A percentile compares a stretch with the other conserved stretches of the same genome.
phyloP scores from a whole-genome alignment of 2,797 vertebrate genomes.

The Triplophysa yarkandensis region DNA sequence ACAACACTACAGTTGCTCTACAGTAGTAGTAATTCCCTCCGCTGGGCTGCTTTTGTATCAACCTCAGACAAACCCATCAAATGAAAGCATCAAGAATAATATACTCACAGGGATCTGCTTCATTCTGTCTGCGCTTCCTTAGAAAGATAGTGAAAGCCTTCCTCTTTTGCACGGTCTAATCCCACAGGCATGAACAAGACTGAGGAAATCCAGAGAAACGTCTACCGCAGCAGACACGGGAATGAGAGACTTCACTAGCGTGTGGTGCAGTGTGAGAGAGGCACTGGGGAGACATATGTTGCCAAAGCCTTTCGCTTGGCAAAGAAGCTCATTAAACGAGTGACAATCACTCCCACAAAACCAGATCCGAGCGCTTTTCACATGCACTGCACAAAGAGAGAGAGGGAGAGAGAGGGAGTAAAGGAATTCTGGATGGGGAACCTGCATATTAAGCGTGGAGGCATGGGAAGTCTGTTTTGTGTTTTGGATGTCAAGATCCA shows the following conservation, averaged over 20 bases:
- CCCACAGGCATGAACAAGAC: slow-evolving; percentile 54
- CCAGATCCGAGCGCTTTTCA: slow-evolving; percentile 78
- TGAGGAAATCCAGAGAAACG: slow-evolving; percentile 51
- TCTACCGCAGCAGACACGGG: slow-evolving; percentile 33
- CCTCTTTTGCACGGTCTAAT: slow-evolving; percentile 60
- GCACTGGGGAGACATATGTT: slow-evolving; percentile 74
- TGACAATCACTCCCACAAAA: slow-evolving; percentile 83
- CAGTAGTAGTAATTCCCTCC: slow-evolving; percentile 36
- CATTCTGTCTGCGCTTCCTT: slow-evolving; percentile 57
- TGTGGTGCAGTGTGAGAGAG: slow-evolving; percentile 41
- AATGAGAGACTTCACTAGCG: slow-evolving; percentile 30
- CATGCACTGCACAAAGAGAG: slow-evolving; percentile 58
- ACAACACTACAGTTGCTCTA: slow-evolving; percentile 24
- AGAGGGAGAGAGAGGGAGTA: slow-evolving; percentile 38
- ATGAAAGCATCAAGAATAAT: slow-evolving; percentile 22
- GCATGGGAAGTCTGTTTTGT: slow-evolving; percentile 23
- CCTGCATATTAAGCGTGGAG: slow-evolving; percentile 38
- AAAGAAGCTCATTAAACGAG: slow-evolving; percentile 81
- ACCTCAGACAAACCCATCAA: slow-evolving; percentile 33
- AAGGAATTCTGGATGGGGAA: slow-evolving; percentile 68
- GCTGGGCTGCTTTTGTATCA: slow-evolving; percentile 22
- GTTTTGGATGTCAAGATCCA: slow-evolving; percentile 23
- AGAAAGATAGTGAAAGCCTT: slow-evolving; percentile 55
- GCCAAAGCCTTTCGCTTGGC: slow-evolving; percentile 75
- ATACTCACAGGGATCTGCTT: slow-evolving; percentile 68